Percentiles rank a stretch among this genome's conserved stretches.
Evolutionary conservation across 2,113 vertebrate species (phyloP).

Genomic region (Grammomys dolichurus): DNA sequence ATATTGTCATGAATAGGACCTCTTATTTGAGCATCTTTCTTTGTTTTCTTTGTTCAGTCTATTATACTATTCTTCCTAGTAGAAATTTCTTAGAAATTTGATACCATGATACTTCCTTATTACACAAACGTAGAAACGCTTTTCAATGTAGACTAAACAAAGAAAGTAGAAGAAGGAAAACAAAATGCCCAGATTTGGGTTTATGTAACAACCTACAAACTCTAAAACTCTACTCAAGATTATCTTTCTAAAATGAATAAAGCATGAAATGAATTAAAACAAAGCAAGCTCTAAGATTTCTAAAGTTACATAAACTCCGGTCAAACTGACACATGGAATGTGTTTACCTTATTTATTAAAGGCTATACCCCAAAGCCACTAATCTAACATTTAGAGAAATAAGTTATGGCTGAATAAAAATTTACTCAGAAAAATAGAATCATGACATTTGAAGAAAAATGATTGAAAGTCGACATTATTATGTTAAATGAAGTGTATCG

Average conservation of each 20-base stretch:
- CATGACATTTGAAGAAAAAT: background rate
- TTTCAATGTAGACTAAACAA: background rate
- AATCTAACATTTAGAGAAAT: background rate
- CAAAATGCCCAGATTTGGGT: background rate
- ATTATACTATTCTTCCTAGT: background rate
- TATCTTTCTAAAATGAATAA: slow-evolving; percentile 1
- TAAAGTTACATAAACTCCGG: background rate
- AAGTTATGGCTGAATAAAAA: background rate
- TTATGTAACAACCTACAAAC: background rate
- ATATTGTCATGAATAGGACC: background rate
- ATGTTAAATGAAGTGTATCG: background rate
- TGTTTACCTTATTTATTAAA: background rate
- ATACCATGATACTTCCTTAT: background rate
- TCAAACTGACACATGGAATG: background rate
- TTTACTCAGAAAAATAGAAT: background rate
- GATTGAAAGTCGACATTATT: background rate
- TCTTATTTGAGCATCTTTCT: background rate
- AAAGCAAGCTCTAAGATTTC: background rate
- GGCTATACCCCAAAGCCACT: background rate
- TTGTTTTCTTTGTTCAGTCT: too few species aligned
- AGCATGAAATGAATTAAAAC: background rate
- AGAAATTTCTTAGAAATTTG: background rate
- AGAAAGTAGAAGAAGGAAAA: background rate
- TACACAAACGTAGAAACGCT: background rate
- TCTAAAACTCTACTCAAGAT: background rate